These are phyloP conservation scores for Balaeniceps rex DNA, from an alignment of 2,113 vertebrate species.

Conservation along the genomic window DNA sequence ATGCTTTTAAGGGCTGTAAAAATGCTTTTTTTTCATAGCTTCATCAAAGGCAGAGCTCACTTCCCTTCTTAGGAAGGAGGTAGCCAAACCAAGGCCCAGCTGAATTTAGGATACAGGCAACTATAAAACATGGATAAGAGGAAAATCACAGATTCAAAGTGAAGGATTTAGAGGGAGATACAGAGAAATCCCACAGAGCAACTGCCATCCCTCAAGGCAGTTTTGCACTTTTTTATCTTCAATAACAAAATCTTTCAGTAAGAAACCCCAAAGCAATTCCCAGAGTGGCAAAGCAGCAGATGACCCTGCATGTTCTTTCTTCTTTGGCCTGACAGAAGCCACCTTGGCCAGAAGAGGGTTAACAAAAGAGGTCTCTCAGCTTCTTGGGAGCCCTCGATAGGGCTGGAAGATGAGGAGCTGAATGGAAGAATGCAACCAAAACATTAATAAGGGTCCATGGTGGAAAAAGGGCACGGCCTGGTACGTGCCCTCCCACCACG, in stretches of 20 bases:
- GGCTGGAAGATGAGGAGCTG: not conserved
- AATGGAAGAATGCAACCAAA: not conserved
- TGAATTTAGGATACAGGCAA: not conserved
- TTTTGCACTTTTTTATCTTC: not conserved
- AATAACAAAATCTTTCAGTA: not conserved
- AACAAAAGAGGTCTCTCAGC: not conserved
- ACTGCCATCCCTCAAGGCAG: not conserved
- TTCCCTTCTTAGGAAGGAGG: not conserved
- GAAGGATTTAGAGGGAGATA: not conserved
- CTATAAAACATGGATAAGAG: not conserved
- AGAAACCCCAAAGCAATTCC: not conserved
- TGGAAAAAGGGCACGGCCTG: not conserved
- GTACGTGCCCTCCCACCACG: not conserved
- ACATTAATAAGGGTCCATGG: not conserved
- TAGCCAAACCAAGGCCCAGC: not conserved
- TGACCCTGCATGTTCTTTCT: not conserved
- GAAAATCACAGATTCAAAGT: not conserved
- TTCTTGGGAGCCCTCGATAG: not conserved
- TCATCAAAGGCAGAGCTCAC: not conserved
- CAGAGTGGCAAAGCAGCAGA: not conserved
- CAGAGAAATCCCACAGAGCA: not conserved
- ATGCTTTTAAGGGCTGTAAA: not conserved
- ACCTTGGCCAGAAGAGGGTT: not conserved
- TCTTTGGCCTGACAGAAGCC: not conserved
- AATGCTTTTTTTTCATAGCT: not conserved